Evolutionary conservation across 2,113 vertebrate species (phyloP).

Genomic region (Paradoxurus hermaphroditus): DNA sequence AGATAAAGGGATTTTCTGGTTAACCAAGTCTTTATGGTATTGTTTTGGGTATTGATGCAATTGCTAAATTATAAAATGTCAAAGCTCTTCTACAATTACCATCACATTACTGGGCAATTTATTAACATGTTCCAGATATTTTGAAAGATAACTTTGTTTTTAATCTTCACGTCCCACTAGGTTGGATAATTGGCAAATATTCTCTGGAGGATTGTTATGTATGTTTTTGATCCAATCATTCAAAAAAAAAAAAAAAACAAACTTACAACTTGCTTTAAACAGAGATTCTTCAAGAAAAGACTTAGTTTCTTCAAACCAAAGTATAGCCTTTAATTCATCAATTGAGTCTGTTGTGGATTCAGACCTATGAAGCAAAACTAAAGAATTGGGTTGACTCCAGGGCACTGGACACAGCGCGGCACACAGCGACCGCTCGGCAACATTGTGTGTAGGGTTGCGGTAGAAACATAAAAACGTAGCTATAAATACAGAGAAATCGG

Average conservation of each 20-base stretch:
- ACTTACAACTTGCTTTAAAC: background rate
- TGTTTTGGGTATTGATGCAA: background rate
- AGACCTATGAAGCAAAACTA: background rate
- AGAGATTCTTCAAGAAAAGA: slow-evolving; percentile 1
- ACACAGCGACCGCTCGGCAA: background rate
- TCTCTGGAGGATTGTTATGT: slow-evolving; percentile 30
- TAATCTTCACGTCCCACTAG: slow-evolving; percentile 1
- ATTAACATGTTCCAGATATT: slow-evolving; percentile 22
- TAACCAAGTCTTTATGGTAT: slow-evolving; percentile 6
- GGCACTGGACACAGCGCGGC: fast-evolving
- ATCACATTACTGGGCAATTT: background rate
- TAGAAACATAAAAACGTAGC: background rate
- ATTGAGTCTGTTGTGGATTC: background rate
- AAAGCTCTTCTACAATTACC: slow-evolving; percentile 1
- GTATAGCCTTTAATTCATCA: background rate
- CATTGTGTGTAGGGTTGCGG: background rate
- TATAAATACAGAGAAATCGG: background rate
- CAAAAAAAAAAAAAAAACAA: background rate
- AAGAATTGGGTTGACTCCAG: background rate
- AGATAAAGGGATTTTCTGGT: slow-evolving; percentile 12
- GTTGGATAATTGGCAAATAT: slow-evolving; percentile 38
- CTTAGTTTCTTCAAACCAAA: background rate
- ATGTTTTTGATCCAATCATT: background rate
- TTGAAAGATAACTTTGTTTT: slow-evolving; percentile 46
- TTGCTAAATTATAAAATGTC: background rate